phyloP scores from a whole-genome alignment of 2,888 invertebrate species.

The Callyntrura sp. region DNA sequence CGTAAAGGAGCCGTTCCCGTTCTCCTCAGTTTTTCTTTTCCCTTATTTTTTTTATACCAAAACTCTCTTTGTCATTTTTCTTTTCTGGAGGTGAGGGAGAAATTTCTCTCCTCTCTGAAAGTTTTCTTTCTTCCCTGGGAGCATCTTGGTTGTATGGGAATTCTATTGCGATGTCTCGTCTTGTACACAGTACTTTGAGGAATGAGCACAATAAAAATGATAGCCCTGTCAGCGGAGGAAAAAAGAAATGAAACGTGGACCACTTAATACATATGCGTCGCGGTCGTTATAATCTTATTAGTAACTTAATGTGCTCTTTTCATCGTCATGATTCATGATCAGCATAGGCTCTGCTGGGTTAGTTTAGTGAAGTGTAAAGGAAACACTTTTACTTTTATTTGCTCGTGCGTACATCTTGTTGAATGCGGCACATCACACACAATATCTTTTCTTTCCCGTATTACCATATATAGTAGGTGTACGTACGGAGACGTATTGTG shows the following conservation, averaged over 20 bases:
- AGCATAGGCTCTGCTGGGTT: not conserved
- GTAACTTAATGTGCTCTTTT: slow-evolving; percentile 68
- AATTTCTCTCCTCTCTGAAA: not conserved
- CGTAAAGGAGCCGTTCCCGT: not conserved
- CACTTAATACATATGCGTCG: slow-evolving; percentile 71
- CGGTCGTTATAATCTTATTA: slow-evolving; percentile 78
- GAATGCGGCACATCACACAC: not conserved
- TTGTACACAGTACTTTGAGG: slow-evolving; percentile 23
- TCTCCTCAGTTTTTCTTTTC: slow-evolving; percentile 38
- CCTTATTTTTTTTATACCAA: not conserved
- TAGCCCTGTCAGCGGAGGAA: slow-evolving; percentile 48
- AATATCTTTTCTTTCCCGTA: not conserved
- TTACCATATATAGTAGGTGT: not conserved
- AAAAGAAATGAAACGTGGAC: slow-evolving; percentile 46
- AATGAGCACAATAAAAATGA: slow-evolving; percentile 35
- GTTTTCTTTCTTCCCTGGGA: slow-evolving; percentile 24
- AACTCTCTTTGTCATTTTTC: slow-evolving; percentile 9
- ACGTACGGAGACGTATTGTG: not conserved
- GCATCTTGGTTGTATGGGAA: not conserved
- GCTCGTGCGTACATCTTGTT: too few species aligned
- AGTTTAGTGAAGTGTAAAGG: not conserved
- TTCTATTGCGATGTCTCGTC: not conserved
- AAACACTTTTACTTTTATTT: too few species aligned
- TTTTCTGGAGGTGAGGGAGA: slow-evolving; percentile 19
- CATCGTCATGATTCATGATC: slow-evolving; percentile 32